Evolutionary conservation across 2,888 invertebrate genomes (phyloP).

Genomic region (Cataglyphis albicans): DNA sequence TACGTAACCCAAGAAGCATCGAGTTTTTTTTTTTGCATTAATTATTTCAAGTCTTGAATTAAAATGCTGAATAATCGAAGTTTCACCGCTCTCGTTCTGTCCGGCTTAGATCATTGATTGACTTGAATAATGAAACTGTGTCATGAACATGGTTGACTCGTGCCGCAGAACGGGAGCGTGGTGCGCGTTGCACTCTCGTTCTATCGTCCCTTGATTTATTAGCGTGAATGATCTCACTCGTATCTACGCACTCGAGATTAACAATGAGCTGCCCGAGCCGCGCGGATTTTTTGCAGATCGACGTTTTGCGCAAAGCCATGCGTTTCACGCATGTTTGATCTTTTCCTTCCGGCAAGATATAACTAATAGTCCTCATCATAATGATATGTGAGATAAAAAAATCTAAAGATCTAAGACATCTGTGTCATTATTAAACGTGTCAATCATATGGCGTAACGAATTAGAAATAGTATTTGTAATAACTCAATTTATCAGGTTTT

Average conservation of each 20-base stretch:
- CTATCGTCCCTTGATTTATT: slow-evolving; percentile 10
- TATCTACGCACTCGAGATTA: slow-evolving; percentile 27
- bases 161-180: slow-evolving; percentile 28
- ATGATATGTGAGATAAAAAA: slow-evolving; percentile 3
- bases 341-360: neutral
- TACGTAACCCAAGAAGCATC: neutral
- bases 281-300: slow-evolving; percentile 11
- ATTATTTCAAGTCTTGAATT: slow-evolving; percentile 2
- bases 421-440: slow-evolving; percentile 35
- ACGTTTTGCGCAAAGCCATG: neutral
- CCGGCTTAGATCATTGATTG: slow-evolving; percentile 28
- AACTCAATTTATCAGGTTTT: slow-evolving; percentile 27
- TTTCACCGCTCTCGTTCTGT: slow-evolving; percentile 28
- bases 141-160: slow-evolving; percentile 42
- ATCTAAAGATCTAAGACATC: slow-evolving; percentile 7
- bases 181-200: slow-evolving; percentile 35
- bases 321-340: neutral
- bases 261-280: neutral
- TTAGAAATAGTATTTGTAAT: slow-evolving; percentile 25
- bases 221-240: slow-evolving; percentile 30
- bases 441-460: slow-evolving; percentile 16
- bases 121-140: slow-evolving; percentile 39
- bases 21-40: neutral
- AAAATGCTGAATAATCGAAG: slow-evolving; percentile 28
- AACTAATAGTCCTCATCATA: slow-evolving; percentile 24